Conservation (phyloP, 2,797 vertebrate genomes). For the Clarias fuscus region DNA sequence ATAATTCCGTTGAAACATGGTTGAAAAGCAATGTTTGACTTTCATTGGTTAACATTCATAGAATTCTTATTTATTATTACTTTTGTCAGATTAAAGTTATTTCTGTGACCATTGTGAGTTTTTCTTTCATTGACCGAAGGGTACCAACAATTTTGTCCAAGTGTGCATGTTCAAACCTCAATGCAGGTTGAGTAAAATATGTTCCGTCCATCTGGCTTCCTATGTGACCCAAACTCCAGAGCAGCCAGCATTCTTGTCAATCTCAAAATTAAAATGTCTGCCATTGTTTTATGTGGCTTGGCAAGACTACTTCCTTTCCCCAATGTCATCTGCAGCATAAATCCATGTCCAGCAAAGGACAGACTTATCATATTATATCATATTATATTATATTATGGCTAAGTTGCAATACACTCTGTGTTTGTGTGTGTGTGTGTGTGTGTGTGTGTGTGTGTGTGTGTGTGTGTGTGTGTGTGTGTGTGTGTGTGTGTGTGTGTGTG, state of each 20-base stretch:
- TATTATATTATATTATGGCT: conserved; percentile 59
- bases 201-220: not conserved
- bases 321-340: conserved; percentile 67
- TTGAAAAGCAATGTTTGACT: no score
- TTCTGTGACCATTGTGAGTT: no score
- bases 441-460: conserved; percentile 6
- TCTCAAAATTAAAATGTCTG: conserved; percentile 76
- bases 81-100: no score
- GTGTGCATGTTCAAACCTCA: conserved; percentile 64
- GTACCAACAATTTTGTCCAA: no score
- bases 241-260: conserved; percentile 63
- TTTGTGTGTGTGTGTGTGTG: not conserved
- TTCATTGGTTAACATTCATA: no score
- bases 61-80: no score
- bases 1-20: no score
- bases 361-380: conserved; percentile 65
- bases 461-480: conserved; percentile 7
- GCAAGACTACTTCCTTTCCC: conserved; percentile 60
- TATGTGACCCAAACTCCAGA: conserved; percentile 46
- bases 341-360: conserved; percentile 66
- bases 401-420: conserved; percentile 31
- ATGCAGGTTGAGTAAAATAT: conserved; percentile 35
- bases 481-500: not conserved
- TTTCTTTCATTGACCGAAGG: no score
- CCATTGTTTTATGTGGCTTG: conserved; percentile 73